Evolutionary conservation across 2,113 vertebrate genomes (phyloP), one percentile per base, ranked within the genome.

Genomic region (Pomatorhinus ruficollis): DNA sequence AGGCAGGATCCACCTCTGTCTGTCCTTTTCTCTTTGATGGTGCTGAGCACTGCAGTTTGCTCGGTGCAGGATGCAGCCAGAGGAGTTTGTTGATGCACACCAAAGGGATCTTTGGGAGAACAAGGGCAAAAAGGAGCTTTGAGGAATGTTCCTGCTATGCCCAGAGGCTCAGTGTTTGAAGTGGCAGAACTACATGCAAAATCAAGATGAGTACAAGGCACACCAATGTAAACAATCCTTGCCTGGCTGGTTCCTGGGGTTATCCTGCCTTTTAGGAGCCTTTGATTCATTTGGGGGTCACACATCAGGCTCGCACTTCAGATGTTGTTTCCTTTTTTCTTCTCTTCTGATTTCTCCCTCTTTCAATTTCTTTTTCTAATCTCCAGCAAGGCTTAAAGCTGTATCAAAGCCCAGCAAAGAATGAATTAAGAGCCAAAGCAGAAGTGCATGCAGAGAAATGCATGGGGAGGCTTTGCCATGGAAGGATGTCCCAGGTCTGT

Each of bases 11-110:
- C 95, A 66, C 61, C 90, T 91, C 65, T 75, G 40, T 47, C 75
- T 95, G 82, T 91, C 65, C 21, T 82, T 60, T 78, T 53, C 30
- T 78, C 94, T 97, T 70, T 97, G 91, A 92, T 93, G 85, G 66
- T 59, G 65, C 70, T 79, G 63, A 90, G 89, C 87, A 64, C 69
- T 77, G 40, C 68, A 83, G 45, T 83, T 88, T 94, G n/a, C 57
- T 96, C 78, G 18, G 79, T 59, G 76, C 83, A 72, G 37, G 84
- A 92, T 91, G 95, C 77, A 94, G 87, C 88, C 76, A 61, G 27
- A 87, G 70, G 89, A 68, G 66, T 92, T 76, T 91, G 49, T 71
- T 85, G 72, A 77, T 93, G 91, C 85, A 93, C 83, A 95, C 68
- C 85, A 49, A 93, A 87, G 87, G 74, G 68, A 87, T 70, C 70